A percentile compares a stretch with the other conserved stretches of the same genome.
phyloP scores from a whole-genome alignment of 2,797 vertebrate genomes.

The Crax fasciolata region DNA sequence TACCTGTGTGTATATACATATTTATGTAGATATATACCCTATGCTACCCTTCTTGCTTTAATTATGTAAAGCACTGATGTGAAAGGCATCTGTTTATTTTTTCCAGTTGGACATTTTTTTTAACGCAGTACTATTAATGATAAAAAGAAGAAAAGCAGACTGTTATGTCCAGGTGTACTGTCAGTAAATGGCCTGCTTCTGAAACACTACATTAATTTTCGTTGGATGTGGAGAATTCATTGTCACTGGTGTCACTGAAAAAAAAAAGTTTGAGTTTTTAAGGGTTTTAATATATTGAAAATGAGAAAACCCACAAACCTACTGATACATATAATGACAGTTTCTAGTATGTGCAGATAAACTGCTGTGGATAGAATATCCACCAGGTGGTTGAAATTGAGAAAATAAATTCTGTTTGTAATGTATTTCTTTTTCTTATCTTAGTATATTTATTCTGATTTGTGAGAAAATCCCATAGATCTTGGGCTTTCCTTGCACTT shows the following conservation, averaged over 20 bases:
- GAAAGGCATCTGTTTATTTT: background rate
- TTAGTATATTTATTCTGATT: background rate
- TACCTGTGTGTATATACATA: background rate
- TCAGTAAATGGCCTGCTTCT: conserved; percentile 29
- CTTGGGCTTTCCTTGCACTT: background rate
- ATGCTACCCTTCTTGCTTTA: background rate
- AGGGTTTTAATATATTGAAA: conserved; percentile 32
- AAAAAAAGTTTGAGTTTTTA: conserved; percentile 35
- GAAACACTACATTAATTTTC: conserved; percentile 54
- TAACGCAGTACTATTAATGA: background rate
- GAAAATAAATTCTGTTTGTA: background rate
- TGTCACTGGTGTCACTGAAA: conserved; percentile 35
- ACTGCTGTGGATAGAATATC: background rate
- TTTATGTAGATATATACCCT: background rate
- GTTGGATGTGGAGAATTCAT: conserved; percentile 43
- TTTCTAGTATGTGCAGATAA: conserved; percentile 30
- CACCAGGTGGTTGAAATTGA: background rate
- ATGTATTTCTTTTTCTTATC: background rate
- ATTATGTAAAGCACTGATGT: background rate
- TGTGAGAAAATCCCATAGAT: background rate
- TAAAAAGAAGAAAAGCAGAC: conserved; percentile 25
- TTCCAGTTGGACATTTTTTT: background rate
- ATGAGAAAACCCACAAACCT: conserved; percentile 51
- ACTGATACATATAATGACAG: conserved; percentile 18
- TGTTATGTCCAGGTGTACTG: background rate